A percentile compares a stretch with the other conserved stretches of the same genome.
Conservation (phyloP, 2,797 vertebrate genomes). For the Artibeus jamaicensis region DNA sequence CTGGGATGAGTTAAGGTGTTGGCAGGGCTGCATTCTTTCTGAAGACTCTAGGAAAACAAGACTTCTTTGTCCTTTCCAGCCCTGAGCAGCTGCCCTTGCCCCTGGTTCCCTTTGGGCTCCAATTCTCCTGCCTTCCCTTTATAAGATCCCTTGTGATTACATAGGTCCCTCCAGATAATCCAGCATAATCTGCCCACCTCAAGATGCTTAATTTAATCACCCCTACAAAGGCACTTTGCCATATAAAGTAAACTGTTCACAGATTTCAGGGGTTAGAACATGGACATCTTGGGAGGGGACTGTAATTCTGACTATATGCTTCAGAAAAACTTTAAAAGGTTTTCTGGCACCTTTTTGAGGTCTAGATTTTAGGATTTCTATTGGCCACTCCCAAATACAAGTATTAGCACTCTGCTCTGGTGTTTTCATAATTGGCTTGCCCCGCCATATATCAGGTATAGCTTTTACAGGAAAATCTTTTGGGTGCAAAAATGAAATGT, state of each 20-base stretch:
- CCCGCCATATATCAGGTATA: not conserved
- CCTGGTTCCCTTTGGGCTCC: not conserved
- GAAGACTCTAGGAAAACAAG: not conserved
- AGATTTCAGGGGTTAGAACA: not conserved
- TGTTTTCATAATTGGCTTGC: not conserved
- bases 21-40: not conserved
- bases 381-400: not conserved
- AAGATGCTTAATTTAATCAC: not conserved
- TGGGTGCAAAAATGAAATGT: not conserved
- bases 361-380: not conserved
- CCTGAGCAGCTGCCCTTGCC: not conserved
- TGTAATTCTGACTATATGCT: not conserved
- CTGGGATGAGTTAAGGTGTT: not conserved
- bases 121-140: not conserved
- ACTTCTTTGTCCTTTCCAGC: not conserved
- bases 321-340: not conserved
- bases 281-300: fast-evolving
- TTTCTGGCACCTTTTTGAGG: not conserved
- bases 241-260: not conserved
- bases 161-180: not conserved
- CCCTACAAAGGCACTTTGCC: not conserved
- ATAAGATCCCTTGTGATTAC: not conserved
- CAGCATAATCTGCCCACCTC: not conserved
- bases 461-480: not conserved
- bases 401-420: not conserved